A percentile compares a stretch with the other conserved stretches of the same genome.
These are phyloP conservation scores for Cochlearius cochlearius DNA, from an alignment of 2,113 vertebrate genomes.

Conservation along the genomic window DNA sequence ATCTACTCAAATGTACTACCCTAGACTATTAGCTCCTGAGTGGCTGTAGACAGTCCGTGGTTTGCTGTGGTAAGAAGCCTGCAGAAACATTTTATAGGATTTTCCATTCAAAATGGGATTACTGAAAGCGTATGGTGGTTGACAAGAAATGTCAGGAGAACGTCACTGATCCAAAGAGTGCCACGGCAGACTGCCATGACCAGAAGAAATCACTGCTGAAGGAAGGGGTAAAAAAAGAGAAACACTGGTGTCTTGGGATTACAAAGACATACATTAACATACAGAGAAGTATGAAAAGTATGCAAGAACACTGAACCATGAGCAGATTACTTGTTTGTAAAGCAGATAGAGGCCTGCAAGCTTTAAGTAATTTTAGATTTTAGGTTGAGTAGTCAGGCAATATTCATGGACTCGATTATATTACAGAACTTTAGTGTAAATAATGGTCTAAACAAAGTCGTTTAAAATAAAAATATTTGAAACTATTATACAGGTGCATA, in stretches of 20 bases:
- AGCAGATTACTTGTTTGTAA: neutral
- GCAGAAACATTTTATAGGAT: slow-evolving; percentile 5
- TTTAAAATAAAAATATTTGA: neutral
- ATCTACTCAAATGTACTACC: neutral
- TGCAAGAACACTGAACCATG: neutral
- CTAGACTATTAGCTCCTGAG: neutral
- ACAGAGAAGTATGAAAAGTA: neutral
- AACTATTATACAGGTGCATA: neutral
- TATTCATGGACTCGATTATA: neutral
- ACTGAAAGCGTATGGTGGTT: neutral
- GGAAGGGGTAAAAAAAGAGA: neutral
- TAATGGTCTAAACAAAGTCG: neutral
- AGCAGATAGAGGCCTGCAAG: neutral
- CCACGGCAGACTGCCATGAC: neutral
- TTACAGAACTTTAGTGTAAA: neutral
- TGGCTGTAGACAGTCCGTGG: neutral
- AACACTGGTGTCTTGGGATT: neutral
- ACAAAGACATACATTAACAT: neutral
- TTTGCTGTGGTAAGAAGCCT: neutral
- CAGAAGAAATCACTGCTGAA: neutral
- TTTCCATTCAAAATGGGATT: slow-evolving; percentile 23
- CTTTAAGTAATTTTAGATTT: neutral
- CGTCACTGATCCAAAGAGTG: neutral
- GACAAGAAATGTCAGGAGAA: neutral
- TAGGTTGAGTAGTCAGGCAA: neutral